These are phyloP conservation scores for Paradisaea rubra DNA, from an alignment of 2,113 vertebrate genomes.

Conservation along the genomic window DNA sequence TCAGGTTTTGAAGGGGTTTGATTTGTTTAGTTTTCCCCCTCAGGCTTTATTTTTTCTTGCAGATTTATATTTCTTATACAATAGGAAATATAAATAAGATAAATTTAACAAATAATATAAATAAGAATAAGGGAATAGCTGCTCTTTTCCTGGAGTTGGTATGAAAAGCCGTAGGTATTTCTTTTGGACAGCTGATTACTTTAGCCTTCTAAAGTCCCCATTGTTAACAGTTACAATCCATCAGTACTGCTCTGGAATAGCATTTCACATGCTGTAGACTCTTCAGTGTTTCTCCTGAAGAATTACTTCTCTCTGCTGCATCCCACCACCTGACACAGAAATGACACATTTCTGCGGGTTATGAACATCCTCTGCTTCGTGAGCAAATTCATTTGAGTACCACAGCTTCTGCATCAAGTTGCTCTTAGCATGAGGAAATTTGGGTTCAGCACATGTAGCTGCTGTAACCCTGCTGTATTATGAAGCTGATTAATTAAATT, in stretches of 20 bases:
- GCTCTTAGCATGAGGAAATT: neutral
- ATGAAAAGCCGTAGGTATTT: neutral
- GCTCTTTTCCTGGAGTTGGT: neutral
- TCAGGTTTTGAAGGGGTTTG: neutral
- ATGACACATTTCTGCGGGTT: accelerated
- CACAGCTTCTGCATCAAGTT: neutral
- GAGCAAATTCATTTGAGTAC: neutral
- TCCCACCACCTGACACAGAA: accelerated
- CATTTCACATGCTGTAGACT: neutral
- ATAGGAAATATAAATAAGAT: neutral
- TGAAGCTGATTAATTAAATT: neutral
- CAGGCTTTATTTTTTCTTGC: neutral
- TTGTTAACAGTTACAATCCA: neutral
- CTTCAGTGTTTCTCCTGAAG: neutral
- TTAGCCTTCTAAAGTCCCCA: neutral
- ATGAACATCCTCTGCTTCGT: neutral
- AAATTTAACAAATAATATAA: neutral
- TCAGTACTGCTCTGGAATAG: neutral
- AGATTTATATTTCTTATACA: neutral
- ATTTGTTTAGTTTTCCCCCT: neutral
- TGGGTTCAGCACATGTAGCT: neutral
- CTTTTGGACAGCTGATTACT: neutral
- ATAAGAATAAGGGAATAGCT: neutral
- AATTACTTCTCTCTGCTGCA: neutral
- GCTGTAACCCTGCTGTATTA: neutral